phyloP scores from a whole-genome alignment of 2,888 invertebrate genomes.

The Phengaris alcon region DNA sequence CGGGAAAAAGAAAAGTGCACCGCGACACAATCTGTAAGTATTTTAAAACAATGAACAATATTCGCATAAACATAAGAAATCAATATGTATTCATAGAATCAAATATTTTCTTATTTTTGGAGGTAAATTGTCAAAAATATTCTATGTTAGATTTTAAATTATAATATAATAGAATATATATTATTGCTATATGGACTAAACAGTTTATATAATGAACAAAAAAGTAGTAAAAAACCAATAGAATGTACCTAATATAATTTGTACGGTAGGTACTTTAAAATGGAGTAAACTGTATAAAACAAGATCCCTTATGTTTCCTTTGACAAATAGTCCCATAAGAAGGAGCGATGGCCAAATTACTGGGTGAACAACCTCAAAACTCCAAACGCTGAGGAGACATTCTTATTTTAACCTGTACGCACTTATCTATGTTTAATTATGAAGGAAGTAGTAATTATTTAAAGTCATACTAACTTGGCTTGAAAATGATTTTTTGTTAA shows the following conservation, averaged over 20 bases:
- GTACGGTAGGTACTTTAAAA: constrained; percentile 40
- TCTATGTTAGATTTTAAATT: too few species aligned
- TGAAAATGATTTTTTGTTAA: not conserved
- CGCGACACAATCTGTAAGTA: too few species aligned
- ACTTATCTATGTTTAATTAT: constrained; percentile 37
- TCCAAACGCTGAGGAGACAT: constrained; percentile 65
- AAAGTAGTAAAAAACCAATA: not conserved
- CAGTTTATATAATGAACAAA: not conserved
- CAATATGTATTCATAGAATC: too few species aligned
- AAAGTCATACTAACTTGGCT: constrained; percentile 1
- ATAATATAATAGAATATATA: too few species aligned
- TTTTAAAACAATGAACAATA: too few species aligned
- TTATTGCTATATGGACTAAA: too few species aligned
- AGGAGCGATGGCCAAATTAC: constrained; percentile 70
- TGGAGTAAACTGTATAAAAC: constrained; percentile 45
- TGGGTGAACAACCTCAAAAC: constrained; percentile 78
- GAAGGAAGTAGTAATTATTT: constrained; percentile 29
- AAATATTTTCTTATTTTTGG: too few species aligned
- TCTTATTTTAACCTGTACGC: constrained; percentile 71
- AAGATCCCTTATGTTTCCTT: constrained; percentile 58
- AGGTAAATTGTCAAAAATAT: too few species aligned
- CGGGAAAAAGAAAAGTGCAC: too few species aligned
- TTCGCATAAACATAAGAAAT: too few species aligned
- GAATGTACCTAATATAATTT: not conserved
- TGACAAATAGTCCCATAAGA: constrained; percentile 66